Base-by-base conservation (phyloP, 2,797 vertebrate genomes). In the Cyprinella venusta region DNA sequence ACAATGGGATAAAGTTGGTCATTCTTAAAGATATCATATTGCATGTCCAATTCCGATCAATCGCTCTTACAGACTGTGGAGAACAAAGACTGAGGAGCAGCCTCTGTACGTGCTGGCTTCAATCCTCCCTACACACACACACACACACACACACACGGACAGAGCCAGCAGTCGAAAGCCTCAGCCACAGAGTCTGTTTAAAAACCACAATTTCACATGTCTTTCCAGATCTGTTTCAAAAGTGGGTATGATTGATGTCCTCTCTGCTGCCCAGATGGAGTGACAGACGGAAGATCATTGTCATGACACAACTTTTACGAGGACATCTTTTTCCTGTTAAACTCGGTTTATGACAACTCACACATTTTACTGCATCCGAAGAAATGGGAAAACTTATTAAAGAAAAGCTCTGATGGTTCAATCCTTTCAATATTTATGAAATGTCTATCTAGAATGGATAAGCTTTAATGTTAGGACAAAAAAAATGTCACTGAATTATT, bases 281-380 rank as follows among this genome's bases (percentile, higher is more conserved):
- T 72, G 80, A 82, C 74, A 80, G 79, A 76, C 26, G 67, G 50
- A 84, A 79, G 76, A 80, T 84, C 40, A 80, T 82, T 63, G 77
- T 84, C 77, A 88, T 68, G 72, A 61, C 75, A 63, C 56, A 81
- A 81, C 84, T 79, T 82, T 86, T 78, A 84, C 36, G 33, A 72
- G 80, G 70, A 83, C 67, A 79, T 76, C 48, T 84, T 90, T 84
- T 82, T 79, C 81, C 79, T 59, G 42, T 86, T 81, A 84, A 50
- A 45, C 74, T 68, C n/a, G 7, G 56, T 61, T 59, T 70, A 40
- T 71, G 56, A 71, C 61, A 69, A 64, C 79, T 84, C 40, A 26
- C 76, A 82, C 69, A 38, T 54, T 86, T 84, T 50, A 64, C 65
- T 79, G 63, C 81, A 81, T 71, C 42, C 61, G n/a, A 42, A 76